Percentiles rank a stretch among this genome's conserved stretches.
Evolutionary conservation across 2,888 invertebrate species (phyloP).

Genomic region (Acrobasis consociella): DNA sequence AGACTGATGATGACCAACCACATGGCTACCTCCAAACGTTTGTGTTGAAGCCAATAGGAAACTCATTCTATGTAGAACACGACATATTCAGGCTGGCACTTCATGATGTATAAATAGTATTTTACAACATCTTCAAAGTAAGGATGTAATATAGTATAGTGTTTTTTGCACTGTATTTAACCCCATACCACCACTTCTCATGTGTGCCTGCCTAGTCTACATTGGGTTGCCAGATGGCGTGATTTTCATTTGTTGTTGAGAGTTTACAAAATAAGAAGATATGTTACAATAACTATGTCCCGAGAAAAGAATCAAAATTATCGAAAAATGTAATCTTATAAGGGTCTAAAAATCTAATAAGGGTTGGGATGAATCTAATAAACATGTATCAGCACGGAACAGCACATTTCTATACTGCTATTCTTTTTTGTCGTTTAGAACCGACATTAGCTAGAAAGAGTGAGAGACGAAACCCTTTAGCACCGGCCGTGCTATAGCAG

Average conservation of each 20-base stretch:
- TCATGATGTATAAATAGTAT: constrained; percentile 84
- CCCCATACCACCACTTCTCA: constrained; percentile 25
- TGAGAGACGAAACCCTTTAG: no score
- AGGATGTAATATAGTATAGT: constrained; percentile 44
- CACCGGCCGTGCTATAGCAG: no score
- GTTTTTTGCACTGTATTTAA: constrained; percentile 30
- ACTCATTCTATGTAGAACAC: constrained; percentile 96
- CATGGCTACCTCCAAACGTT: constrained; percentile 97
- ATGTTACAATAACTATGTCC: no score
- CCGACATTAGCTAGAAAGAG: no score
- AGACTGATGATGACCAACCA: constrained; percentile 98
- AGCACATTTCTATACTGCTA: no score
- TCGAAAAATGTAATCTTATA: no score
- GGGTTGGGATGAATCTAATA: no score
- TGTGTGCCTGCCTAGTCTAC: constrained; percentile 1
- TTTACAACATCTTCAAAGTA: constrained; percentile 48
- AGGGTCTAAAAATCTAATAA: no score
- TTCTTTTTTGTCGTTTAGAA: no score
- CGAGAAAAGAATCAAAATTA: no score
- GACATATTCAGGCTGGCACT: constrained; percentile 97
- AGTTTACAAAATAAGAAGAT: no score
- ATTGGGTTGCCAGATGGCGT: neutral
- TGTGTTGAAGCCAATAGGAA: constrained; percentile 94
- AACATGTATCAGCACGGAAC: no score
- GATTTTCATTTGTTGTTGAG: neutral